phyloP scores from a whole-genome alignment of 2,113 vertebrate species.

The Gavialis gangeticus region DNA sequence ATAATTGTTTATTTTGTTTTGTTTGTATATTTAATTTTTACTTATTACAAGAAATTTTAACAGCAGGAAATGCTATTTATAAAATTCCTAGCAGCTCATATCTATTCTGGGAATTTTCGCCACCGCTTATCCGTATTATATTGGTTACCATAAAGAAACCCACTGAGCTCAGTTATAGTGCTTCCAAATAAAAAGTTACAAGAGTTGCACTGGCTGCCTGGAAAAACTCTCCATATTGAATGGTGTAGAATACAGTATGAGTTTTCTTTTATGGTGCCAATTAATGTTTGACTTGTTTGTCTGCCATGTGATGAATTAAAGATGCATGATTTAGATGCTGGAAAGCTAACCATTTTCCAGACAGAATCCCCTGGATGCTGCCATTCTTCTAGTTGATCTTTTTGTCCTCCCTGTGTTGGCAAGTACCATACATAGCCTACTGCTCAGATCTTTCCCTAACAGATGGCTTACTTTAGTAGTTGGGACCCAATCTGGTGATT shows the following conservation, averaged over 20 bases:
- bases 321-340: slow-evolving; percentile 79
- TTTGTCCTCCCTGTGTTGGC: slow-evolving; percentile 78
- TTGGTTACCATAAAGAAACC: neutral
- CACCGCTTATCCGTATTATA: neutral
- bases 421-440: slow-evolving; percentile 68
- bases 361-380: slow-evolving; percentile 76
- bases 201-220: slow-evolving; percentile 20
- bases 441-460: slow-evolving; percentile 79
- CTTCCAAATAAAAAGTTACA: neutral
- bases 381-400: slow-evolving; percentile 81
- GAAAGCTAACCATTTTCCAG: slow-evolving; percentile 71
- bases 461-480: slow-evolving; percentile 85
- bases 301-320: slow-evolving; percentile 81
- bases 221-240: neutral
- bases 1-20: neutral
- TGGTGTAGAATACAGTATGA: slow-evolving; percentile 29
- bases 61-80: neutral
- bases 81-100: neutral
- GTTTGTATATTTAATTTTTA: neutral
- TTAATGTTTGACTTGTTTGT: slow-evolving; percentile 78
- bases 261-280: slow-evolving; percentile 74
- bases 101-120: neutral
- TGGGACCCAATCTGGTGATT: slow-evolving; percentile 83
- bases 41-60: neutral
- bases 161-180: neutral